Base-by-base conservation (phyloP, 2,113 vertebrate genomes). In the Columba livia region DNA sequence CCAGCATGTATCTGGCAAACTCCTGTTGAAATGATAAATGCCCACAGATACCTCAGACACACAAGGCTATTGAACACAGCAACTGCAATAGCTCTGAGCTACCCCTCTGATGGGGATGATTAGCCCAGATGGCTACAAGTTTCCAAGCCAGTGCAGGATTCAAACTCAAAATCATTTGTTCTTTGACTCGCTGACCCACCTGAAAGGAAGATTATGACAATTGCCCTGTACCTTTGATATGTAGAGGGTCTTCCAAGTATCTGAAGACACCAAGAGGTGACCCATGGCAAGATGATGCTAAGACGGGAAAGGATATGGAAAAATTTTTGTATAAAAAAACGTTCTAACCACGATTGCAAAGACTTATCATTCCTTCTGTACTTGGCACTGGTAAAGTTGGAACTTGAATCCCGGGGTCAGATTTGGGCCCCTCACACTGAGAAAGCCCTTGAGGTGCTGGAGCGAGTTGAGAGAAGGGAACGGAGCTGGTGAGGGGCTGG, bases 301-400 rank as follows among this genome's bases (percentile, higher is more conserved):
- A 32, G 12, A 11, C 11, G 66, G 50, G 36, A 79, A 72, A 83
- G 32, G 53, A 58, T 4, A 11, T 1, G 31, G 26, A 44, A 70
- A 62, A 10, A 1, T 65, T 77, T 80, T 47, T 5, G 9, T 47
- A 5, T 15, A 1, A n/a, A 62, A 56, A 21, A 61, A 6, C 0
- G 0, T n/a, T 12, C 31, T 9, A 60, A 0, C 7, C 8, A 23
- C 1, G 21, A 51, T 1, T 34, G 29, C 6, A 7, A 82, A 15
- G 26, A 12, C 2, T n/a, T 78, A 16, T 69, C n/a, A 32, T 36
- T 40, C 11, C 42, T 16, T 44, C 42, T 44, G 42, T 44, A 17
- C 42, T 44, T 44, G 42, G 42, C 42, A 17, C 42, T 44, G 42
- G 42, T 44, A 17, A 44, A 44, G 16, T 44, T 44, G 42, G 42